Evolutionary conservation across 2,113 vertebrate species (phyloP), one percentile per base, ranked within the genome.

Genomic region (Hipposideros armiger): DNA sequence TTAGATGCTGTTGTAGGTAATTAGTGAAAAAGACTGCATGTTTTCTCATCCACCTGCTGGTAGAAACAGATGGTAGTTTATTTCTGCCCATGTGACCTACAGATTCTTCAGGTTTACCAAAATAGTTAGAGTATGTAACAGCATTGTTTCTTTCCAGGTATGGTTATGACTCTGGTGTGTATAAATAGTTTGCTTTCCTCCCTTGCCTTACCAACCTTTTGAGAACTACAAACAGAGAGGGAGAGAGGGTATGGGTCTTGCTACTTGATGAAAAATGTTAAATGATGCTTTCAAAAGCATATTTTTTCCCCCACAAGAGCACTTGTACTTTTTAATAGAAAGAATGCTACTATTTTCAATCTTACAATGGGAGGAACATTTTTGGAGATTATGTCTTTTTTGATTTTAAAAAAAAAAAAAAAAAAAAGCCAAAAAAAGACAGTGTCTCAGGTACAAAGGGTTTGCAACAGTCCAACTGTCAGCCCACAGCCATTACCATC

Each of bases 11-110:
- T 98, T 98, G 96, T 97, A 96, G 97, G 97, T 98, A 98, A 98
- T 98, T 98, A 98, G 97, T 87, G 91, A 67, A 92, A 91, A 96
- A 97, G 94, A 95, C 97, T 96, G 97, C 95, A 93, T 97, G 97
- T 98, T 98, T 97, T 97, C 97, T 95, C 91, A 93, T 96, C 91
- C 97, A 97, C 97, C 97, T 97, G 97, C 97, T 97, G 96, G 96
- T 93, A 81, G 97, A 97, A 96, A 94, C 97, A 98, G 97, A 98
- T 98, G 97, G 97, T 80, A 89, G 97, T 64, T 97, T 97, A 93
- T 96, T 98, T 96, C 97, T 97, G 95, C 97, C 96, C 97, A 98
- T 97, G 97, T 97, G 97, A 98, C 97, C 97, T 97, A 96, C 97
- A 95, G 93, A 96, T 97, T 98, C 95, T 93, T 97, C 97, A 98